phyloP scores from a whole-genome alignment of 1,140 invertebrate genomes.

The Caenorhabditis latens region DNA sequence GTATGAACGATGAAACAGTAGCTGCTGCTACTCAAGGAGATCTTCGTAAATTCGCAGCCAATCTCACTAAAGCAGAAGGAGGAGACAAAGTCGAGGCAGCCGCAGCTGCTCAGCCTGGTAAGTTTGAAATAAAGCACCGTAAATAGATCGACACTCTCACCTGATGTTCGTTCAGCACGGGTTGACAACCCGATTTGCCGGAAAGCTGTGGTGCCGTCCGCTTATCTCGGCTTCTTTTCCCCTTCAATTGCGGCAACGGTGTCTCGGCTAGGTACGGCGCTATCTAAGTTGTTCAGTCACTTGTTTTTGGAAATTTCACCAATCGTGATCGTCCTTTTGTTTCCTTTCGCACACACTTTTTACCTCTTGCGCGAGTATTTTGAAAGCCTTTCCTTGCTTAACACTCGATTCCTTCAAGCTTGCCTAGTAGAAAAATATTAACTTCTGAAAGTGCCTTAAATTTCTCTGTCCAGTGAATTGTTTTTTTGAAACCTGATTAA shows the following conservation, averaged over 20 bases:
- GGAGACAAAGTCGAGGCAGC: not conserved
- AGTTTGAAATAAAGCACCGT: not conserved
- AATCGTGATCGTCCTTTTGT: constrained; percentile 25
- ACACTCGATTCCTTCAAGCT: not conserved
- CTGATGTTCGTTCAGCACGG: constrained; percentile 27
- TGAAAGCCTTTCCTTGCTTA: not conserved
- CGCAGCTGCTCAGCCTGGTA: not conserved
- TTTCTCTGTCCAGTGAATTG: too few relatives aligned
- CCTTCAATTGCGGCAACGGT: constrained; percentile 38
- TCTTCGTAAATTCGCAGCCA: constrained; percentile 48
- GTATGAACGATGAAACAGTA: constrained; percentile 40
- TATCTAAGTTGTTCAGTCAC: not conserved
- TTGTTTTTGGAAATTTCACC: not conserved
- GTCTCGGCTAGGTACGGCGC: constrained; percentile 52
- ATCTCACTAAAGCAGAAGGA: constrained; percentile 60
- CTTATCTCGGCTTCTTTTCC: constrained; percentile 49
- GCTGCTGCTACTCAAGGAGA: constrained; percentile 60
- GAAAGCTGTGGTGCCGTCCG: constrained; percentile 16
- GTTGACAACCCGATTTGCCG: constrained; percentile 6
- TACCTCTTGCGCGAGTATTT: not conserved
- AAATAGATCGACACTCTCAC: not conserved
- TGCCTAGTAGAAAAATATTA: too few relatives aligned
- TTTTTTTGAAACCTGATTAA: too few relatives aligned
- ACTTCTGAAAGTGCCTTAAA: too few relatives aligned
- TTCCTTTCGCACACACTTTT: not conserved